phyloP scores from a whole-genome alignment of 1,140 invertebrate species.

The Portunus trituberculatus region DNA sequence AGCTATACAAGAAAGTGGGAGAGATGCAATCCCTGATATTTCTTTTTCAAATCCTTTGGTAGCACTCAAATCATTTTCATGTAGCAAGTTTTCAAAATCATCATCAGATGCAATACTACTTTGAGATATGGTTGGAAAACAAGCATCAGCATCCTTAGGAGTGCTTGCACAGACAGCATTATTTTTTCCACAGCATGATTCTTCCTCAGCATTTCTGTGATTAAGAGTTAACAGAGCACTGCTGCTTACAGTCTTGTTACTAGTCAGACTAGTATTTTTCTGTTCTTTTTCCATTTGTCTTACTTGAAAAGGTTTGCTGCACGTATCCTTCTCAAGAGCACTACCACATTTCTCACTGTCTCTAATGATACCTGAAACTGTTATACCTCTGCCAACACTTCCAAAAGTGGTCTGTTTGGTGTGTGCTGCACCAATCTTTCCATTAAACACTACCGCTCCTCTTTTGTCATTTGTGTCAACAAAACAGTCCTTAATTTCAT shows the following conservation, averaged over 20 bases:
- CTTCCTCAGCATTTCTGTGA: neutral
- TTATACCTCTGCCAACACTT: neutral
- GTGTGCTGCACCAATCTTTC: neutral
- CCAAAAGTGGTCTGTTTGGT: neutral
- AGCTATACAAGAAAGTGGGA: neutral
- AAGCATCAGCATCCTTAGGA: neutral
- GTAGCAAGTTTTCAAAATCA: neutral
- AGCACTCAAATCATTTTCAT: neutral
- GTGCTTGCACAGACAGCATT: conserved; percentile 38
- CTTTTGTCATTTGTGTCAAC: neutral
- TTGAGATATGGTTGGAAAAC: conserved; percentile 39
- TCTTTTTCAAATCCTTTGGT: neutral
- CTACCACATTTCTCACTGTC: neutral
- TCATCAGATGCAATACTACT: conserved; percentile 16
- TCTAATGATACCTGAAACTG: neutral
- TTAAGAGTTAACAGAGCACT: neutral
- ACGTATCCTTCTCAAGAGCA: neutral
- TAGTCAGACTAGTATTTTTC: neutral
- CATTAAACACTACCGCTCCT: neutral
- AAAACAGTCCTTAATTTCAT: neutral
- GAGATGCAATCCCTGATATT: conserved; percentile 1
- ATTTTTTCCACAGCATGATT: neutral
- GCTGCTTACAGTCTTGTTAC: neutral
- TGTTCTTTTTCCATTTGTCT: neutral
- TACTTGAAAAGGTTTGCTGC: neutral